Conservation (phyloP, 2,113 vertebrate genomes). For the Pithys albifrons region DNA sequence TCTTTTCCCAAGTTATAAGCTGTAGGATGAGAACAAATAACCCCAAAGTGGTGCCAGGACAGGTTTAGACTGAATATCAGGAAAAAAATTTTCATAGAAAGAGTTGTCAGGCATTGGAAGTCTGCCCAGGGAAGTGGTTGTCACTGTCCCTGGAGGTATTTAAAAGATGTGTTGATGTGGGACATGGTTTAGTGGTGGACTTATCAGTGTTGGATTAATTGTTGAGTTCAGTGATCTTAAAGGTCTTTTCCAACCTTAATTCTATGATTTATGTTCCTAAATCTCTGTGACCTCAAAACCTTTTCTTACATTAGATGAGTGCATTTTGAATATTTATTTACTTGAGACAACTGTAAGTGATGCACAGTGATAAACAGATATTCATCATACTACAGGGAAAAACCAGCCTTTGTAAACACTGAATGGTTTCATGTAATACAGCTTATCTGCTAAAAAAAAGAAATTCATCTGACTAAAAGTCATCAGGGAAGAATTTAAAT, state of each 20-base stretch:
- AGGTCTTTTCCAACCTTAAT: background rate
- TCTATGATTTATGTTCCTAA: background rate
- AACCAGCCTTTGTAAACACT: background rate
- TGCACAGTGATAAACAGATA: background rate
- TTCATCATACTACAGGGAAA: background rate
- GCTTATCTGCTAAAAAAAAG: background rate
- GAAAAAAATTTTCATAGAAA: background rate
- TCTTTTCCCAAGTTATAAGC: background rate
- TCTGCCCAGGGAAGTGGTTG: background rate
- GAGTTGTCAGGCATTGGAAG: background rate
- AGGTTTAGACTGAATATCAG: background rate
- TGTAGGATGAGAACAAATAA: background rate
- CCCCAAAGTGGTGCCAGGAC: background rate
- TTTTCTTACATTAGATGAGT: constrained; percentile 3
- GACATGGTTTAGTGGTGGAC: background rate
- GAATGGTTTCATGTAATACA: background rate
- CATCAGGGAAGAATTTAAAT: background rate
- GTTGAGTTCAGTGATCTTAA: background rate
- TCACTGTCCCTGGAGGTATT: background rate
- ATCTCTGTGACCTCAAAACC: background rate
- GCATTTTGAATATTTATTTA: constrained; percentile 13
- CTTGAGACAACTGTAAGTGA: background rate
- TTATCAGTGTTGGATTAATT: background rate
- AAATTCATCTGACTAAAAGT: background rate
- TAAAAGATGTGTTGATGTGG: background rate